Base-by-base conservation (phyloP, 2,888 invertebrate species). In the Calliphora vomitoria region DNA sequence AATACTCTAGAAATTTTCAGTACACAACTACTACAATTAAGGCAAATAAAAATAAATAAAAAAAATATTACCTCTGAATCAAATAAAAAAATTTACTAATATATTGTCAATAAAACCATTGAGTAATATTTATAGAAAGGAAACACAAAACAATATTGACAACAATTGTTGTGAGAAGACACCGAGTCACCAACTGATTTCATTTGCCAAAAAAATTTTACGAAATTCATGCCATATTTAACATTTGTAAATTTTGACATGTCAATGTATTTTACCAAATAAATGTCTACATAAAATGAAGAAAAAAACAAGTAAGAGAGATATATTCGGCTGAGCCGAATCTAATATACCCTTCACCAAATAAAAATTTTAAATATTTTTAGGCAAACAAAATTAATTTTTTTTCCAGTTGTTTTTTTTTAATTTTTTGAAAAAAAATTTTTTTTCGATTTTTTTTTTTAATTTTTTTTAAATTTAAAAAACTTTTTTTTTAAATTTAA, bases 171-270 rank as follows among this genome's bases (percentile, higher is more conserved):
- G 20, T 44, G 13, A 25, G 31, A 53, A 50, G 69, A 71, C 53
- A 11, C 8, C 6, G 6, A 50, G 69, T 35, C 69, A 31, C 69
- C 69, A 69, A 69, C 15, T 71, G 15, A 71, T 8, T 35, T 35
- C 35, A 35, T 35, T 71, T 71, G 69, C 50, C 50, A 71, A 53
- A 71, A 31, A 35, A 53, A n/a, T n/a, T n/a, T 8, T n/a, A 25
- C 2, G 6, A 31, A 50, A 71, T n/a, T 35, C n/a, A 5, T 71
- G 69, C 35, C 25, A 35, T 53, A 71, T 71, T 53, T 50, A 53
- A 53, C 35, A 18, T 50, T 71, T 53, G n/a, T 53, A 53, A 71
- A n/a, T 50, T 18, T 35, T 71, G 35, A 50, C 53, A 71, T 53
- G 50, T 35, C 69, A 71, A 71, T 53, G 15, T 31, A 35, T 50